Conservation (phyloP, 2,888 invertebrate genomes). For the Argyresthia goedartella region DNA sequence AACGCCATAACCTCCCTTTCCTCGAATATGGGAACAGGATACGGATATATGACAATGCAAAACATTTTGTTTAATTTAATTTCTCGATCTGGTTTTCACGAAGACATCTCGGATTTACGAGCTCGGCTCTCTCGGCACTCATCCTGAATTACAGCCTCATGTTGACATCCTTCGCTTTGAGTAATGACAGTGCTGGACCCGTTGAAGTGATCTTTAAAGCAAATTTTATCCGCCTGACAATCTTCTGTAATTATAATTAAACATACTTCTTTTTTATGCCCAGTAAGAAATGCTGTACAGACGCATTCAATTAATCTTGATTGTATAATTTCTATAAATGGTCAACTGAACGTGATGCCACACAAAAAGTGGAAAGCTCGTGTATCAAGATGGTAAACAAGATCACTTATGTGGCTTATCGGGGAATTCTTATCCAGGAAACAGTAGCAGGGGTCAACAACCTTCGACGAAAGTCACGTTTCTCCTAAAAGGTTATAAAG, state of each 20-base stretch:
- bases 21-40: too few species aligned
- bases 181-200: neutral
- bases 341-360: conserved; percentile 19
- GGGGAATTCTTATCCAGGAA: conserved; percentile 35
- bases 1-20: too few species aligned
- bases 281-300: neutral
- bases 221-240: neutral
- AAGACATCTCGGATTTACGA: conserved; percentile 1
- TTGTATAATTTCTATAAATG: conserved; percentile 3
- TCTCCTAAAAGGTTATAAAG: conserved; percentile 45
- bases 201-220: neutral
- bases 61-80: too few species aligned
- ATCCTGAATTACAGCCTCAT: neutral
- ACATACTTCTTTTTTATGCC: neutral
- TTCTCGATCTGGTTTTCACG: neutral
- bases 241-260: neutral
- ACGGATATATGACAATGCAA: too few species aligned
- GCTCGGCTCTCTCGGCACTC: neutral
- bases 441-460: conserved; percentile 42
- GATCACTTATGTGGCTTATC: conserved; percentile 34
- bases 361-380: conserved; percentile 36
- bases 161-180: neutral
- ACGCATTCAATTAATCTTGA: neutral
- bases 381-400: conserved; percentile 35
- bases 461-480: conserved; percentile 42